A percentile compares a stretch with the other conserved stretches of the same genome.
These are phyloP conservation scores for Okapia johnstoni DNA, from an alignment of 2,113 vertebrate genomes.

Conservation along the genomic window DNA sequence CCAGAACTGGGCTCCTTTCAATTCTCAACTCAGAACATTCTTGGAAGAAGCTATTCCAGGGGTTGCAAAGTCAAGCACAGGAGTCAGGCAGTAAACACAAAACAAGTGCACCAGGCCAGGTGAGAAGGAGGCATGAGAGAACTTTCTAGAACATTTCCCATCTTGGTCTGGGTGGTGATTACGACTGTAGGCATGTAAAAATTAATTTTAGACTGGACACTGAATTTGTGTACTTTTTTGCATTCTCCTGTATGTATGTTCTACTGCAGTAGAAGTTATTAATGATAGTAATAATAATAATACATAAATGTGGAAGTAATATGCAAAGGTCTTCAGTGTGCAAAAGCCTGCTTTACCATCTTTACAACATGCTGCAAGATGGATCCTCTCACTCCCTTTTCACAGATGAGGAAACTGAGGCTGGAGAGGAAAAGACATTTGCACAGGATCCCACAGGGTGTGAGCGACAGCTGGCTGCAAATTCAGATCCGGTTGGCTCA, in stretches of 20 bases:
- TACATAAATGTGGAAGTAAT: background rate
- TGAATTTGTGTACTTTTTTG: background rate
- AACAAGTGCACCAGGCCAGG: background rate
- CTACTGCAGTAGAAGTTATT: background rate
- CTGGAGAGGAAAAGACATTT: background rate
- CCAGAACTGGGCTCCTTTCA: background rate
- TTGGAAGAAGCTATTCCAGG: background rate
- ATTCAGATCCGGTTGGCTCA: background rate
- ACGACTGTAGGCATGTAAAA: background rate
- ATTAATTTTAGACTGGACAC: background rate
- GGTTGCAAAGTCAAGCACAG: background rate
- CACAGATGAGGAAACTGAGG: constrained; percentile 22
- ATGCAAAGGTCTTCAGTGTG: background rate
- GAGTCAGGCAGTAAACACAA: background rate
- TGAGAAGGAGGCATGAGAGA: background rate
- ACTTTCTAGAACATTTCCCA: background rate
- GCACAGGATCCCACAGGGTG: too few species aligned
- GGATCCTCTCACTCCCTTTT: background rate
- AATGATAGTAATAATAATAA: background rate
- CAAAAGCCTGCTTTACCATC: background rate
- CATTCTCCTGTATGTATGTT: background rate
- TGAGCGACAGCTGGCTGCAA: background rate
- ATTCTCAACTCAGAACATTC: background rate
- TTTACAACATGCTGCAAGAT: background rate
- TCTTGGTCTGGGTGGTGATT: background rate